Evolutionary conservation across 2,888 invertebrate genomes (phyloP).

Genomic region (Orthosia incerta): DNA sequence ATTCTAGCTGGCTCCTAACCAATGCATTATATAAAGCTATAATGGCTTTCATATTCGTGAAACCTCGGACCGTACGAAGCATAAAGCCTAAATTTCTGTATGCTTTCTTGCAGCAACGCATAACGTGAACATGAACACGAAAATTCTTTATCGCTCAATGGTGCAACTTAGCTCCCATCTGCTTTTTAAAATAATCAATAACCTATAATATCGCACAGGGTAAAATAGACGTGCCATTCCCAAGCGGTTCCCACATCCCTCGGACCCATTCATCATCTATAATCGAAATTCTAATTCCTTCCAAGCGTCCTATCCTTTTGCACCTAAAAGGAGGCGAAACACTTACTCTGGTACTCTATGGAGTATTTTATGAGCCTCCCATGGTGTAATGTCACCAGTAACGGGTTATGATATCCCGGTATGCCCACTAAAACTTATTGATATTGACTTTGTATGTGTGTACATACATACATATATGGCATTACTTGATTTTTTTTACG

Average conservation of each 20-base stretch:
- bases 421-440: conserved; percentile 54
- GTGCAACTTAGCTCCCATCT: not conserved
- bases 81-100: too few species aligned
- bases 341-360: not conserved
- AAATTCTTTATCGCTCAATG: not conserved
- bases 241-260: not conserved
- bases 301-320: conserved; percentile 12
- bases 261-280: conserved; percentile 29
- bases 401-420: conserved; percentile 24
- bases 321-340: conserved; percentile 10
- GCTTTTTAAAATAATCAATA: conserved; percentile 7
- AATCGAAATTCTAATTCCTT: conserved; percentile 44
- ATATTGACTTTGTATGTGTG: conserved; percentile 45
- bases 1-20: too few species aligned
- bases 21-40: too few species aligned
- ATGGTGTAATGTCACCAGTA: conserved; percentile 28
- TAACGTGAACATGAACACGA: not conserved
- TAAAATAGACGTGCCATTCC: conserved; percentile 21
- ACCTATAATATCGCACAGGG: not conserved
- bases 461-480: conserved; percentile 24
- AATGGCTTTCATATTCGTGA: too few species aligned
- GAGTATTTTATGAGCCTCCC: conserved; percentile 35
- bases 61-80: too few species aligned
- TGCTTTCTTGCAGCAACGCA: too few species aligned
- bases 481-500: conserved; percentile 59